These are phyloP conservation scores for Pachyuromys duprasi DNA, from an alignment of 2,797 vertebrate genomes.

Conservation along the genomic window DNA sequence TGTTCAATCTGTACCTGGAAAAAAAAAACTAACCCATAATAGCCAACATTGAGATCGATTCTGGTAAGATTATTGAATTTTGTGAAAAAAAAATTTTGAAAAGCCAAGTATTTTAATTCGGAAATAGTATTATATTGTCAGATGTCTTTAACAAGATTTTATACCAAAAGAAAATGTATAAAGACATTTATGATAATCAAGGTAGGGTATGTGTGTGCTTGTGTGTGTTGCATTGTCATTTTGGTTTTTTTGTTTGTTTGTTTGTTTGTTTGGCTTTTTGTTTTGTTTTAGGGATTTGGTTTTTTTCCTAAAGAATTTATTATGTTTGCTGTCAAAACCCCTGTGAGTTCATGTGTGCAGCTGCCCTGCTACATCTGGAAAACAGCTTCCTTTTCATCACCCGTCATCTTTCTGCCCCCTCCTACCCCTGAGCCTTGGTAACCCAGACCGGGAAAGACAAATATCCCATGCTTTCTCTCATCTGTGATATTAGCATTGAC, in stretches of 20 bases:
- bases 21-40: slow-evolving; percentile 53
- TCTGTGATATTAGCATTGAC: background rate
- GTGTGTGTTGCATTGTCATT: background rate
- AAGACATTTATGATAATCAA: slow-evolving; percentile 45
- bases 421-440: background rate
- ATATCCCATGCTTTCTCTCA: background rate
- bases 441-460: background rate
- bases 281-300: background rate
- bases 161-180: slow-evolving; percentile 55
- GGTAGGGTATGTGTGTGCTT: background rate
- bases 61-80: slow-evolving; percentile 38
- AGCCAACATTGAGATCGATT: background rate
- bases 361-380: background rate
- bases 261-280: background rate
- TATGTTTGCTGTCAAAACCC: background rate
- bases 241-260: background rate
- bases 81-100: slow-evolving; percentile 7
- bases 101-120: slow-evolving; percentile 39
- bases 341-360: background rate
- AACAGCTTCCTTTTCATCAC: background rate
- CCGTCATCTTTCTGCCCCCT: too few relatives aligned
- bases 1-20: background rate
- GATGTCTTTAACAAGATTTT: slow-evolving; percentile 14
- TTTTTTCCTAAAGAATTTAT: background rate
- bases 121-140: slow-evolving; percentile 45